Conservation (phyloP, 2,113 vertebrate species). For the Platanista minor region DNA sequence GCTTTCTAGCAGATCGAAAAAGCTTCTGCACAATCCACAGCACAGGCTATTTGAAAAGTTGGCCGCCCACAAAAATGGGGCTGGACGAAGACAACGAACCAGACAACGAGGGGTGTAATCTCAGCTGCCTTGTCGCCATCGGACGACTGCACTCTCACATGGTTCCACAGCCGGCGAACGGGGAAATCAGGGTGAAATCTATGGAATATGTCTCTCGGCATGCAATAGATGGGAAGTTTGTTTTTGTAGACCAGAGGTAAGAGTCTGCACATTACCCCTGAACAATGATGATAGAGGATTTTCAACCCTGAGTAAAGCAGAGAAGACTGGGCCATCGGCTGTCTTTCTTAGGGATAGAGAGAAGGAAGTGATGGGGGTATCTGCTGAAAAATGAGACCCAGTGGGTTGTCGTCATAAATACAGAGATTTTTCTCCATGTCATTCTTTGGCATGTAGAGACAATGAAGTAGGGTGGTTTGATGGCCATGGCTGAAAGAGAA, state of each 20-base stretch:
- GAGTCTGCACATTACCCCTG: background rate
- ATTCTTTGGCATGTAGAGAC: background rate
- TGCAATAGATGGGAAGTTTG: slow-evolving; percentile 97
- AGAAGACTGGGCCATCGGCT: background rate
- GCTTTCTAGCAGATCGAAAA: slow-evolving; percentile 91
- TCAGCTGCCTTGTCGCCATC: slow-evolving; percentile 98
- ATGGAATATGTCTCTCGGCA: slow-evolving; percentile 98
- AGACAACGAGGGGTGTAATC: slow-evolving; percentile 96
- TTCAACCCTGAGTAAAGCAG: background rate
- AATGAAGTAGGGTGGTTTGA: background rate
- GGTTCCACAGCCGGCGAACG: slow-evolving; percentile 89
- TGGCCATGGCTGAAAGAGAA: background rate
- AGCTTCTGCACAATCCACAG: slow-evolving; percentile 99
- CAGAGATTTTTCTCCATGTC: background rate
- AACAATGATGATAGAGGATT: background rate
- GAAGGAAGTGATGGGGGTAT: background rate
- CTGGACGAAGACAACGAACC: slow-evolving; percentile 96
- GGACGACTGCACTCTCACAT: slow-evolving; percentile 96
- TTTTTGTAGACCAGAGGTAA: slow-evolving; percentile 99
- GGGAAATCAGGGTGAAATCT: slow-evolving; percentile 96
- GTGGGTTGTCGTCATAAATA: background rate
- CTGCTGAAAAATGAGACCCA: background rate
- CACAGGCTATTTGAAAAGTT: slow-evolving; percentile 98
- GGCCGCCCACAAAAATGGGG: slow-evolving; percentile 98
- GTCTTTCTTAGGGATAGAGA: background rate